A percentile compares a stretch with the other conserved stretches of the same genome.
Conservation (phyloP, 2,113 vertebrate genomes). For the Cheirogaleus medius region DNA sequence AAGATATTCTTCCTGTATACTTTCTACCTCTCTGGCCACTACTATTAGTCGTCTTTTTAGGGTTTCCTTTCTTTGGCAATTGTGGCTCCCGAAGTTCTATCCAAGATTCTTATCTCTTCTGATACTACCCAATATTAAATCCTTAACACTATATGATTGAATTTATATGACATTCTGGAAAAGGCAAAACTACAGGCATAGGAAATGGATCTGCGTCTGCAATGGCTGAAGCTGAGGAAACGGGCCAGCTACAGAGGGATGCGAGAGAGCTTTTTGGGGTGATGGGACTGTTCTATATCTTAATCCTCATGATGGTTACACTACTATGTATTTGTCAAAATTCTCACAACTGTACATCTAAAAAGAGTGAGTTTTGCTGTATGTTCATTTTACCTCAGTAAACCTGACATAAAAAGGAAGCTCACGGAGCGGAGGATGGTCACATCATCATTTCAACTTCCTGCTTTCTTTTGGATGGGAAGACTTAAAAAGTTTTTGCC, state of each 20-base stretch:
- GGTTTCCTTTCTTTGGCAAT: background rate
- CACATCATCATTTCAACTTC: background rate
- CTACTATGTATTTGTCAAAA: background rate
- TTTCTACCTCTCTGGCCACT: background rate
- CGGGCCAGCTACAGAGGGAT: background rate
- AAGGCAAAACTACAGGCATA: background rate
- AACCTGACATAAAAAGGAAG: background rate
- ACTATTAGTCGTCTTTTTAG: background rate
- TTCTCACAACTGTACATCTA: background rate
- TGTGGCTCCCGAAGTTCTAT: background rate
- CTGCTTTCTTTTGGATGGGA: background rate
- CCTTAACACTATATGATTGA: background rate
- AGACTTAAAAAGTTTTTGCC: background rate
- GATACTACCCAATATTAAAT: background rate
- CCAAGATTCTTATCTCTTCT: background rate
- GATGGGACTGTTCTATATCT: accelerated
- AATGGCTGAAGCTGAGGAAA: background rate
- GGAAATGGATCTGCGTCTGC: background rate
- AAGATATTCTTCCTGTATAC: background rate
- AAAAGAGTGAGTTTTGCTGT: background rate
- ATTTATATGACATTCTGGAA: background rate
- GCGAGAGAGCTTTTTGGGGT: background rate
- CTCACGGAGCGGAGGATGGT: background rate
- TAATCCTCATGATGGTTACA: too few species aligned
- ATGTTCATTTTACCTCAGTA: background rate